Percentiles rank a stretch among this genome's conserved stretches.
These are phyloP conservation scores for Crossaster papposus DNA, from an alignment of 53 echinoderm and acorn worm genomes.

Conservation along the genomic window DNA sequence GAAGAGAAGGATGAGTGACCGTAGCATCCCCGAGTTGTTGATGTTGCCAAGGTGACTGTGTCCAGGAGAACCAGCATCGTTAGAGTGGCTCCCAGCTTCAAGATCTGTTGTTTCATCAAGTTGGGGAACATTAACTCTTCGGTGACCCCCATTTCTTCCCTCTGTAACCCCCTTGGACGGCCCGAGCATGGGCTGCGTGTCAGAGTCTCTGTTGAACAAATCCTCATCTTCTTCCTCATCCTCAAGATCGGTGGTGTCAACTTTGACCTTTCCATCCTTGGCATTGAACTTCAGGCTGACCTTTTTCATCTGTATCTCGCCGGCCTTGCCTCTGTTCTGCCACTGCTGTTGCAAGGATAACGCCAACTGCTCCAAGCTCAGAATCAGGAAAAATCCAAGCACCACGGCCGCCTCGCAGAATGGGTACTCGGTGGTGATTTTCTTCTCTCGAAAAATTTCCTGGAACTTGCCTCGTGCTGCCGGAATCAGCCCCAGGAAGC, in stretches of 20 bases:
- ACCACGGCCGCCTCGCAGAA: slow-evolving; percentile 84
- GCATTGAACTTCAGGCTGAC: slow-evolving; percentile 13
- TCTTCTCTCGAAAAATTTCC: slow-evolving; percentile 58
- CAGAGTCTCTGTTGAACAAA: slow-evolving; percentile 55
- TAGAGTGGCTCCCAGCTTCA: slow-evolving; percentile 60
- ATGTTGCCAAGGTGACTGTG: slow-evolving; percentile 83
- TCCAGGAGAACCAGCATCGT: slow-evolving; percentile 63
- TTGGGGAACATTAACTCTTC: not conserved
- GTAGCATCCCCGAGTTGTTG: slow-evolving; percentile 57
- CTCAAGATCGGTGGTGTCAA: not conserved
- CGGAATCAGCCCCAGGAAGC: slow-evolving; percentile 94
- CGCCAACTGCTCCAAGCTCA: slow-evolving; percentile 79
- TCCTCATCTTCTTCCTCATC: slow-evolving; percentile 79
- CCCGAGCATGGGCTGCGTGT: slow-evolving; percentile 52
- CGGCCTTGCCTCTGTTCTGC: slow-evolving; percentile 12
- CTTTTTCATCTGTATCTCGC: slow-evolving; percentile 61
- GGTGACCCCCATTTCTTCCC: slow-evolving; percentile 32
- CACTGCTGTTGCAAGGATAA: slow-evolving; percentile 65
- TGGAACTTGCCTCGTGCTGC: slow-evolving; percentile 83
- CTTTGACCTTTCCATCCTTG: slow-evolving; percentile 1
- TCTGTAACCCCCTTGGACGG: not conserved
- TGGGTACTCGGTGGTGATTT: slow-evolving; percentile 69
- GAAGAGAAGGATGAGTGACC: slow-evolving; percentile 83
- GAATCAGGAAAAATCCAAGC: slow-evolving; percentile 90
- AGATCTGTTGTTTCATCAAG: slow-evolving; percentile 36